Conservation (phyloP, 2,888 invertebrate species). For the Stenurella melanura region DNA sequence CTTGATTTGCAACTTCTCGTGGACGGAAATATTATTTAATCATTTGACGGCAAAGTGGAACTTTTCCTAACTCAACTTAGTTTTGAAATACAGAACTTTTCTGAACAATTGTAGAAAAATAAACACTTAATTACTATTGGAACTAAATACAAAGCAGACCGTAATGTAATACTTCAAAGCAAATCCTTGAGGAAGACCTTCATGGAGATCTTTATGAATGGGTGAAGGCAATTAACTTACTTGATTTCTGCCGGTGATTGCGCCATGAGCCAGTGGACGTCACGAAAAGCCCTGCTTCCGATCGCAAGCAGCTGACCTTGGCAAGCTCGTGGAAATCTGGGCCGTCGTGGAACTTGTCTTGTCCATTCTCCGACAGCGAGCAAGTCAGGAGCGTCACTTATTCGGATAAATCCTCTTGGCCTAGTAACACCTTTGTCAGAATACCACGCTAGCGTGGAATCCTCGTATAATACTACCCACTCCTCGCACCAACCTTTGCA, state of each 20-base stretch:
- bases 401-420: slow-evolving; percentile 75
- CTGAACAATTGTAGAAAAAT: too few relatives aligned
- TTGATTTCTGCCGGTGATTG: slow-evolving; percentile 86
- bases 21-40: too few relatives aligned
- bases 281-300: slow-evolving; percentile 80
- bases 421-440: slow-evolving; percentile 78
- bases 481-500: slow-evolving; percentile 90
- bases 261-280: slow-evolving; percentile 88
- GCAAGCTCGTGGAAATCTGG: slow-evolving; percentile 82
- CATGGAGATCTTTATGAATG: background rate
- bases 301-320: slow-evolving; percentile 85
- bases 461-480: slow-evolving; percentile 89
- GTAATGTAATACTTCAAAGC: background rate
- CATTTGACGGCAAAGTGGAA: too few relatives aligned
- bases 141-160: too few relatives aligned
- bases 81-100: too few relatives aligned
- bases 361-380: slow-evolving; percentile 89
- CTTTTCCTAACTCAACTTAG: too few relatives aligned
- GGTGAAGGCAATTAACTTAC: slow-evolving; percentile 74
- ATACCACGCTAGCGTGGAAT: slow-evolving; percentile 92
- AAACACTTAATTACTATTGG: too few relatives aligned
- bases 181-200: background rate
- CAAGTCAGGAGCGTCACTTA: slow-evolving; percentile 88
- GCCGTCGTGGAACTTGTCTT: slow-evolving; percentile 84
- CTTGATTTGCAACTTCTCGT: too few relatives aligned